Percentiles rank a stretch among this genome's conserved stretches.
Evolutionary conservation across 2,113 vertebrate genomes (phyloP).

Genomic region (Antennarius striatus): DNA sequence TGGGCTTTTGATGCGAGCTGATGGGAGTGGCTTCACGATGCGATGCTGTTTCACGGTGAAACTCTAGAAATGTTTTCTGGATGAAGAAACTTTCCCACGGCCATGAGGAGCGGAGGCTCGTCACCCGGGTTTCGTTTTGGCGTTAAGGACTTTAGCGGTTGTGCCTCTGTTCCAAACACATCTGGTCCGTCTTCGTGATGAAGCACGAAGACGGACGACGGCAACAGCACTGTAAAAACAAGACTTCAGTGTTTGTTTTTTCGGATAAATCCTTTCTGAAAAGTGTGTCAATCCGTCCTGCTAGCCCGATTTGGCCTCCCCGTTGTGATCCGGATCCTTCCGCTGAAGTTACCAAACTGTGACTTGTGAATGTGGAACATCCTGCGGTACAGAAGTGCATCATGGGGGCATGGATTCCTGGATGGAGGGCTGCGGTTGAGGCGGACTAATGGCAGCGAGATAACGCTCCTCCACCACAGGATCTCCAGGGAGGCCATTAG

Average conservation of each 20-base stretch:
- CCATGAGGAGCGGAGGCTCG: too few relatives aligned
- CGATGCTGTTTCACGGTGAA: too few relatives aligned
- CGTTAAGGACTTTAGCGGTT: too few relatives aligned
- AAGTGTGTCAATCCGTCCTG: constrained; percentile 38
- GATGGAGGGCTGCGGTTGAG: constrained; percentile 18
- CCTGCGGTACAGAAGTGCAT: neutral
- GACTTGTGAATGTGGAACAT: constrained; percentile 2
- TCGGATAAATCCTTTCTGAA: constrained; percentile 19
- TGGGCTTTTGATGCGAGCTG: too few relatives aligned
- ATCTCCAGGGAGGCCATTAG: constrained; percentile 53
- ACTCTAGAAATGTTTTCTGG: too few relatives aligned
- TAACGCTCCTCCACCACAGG: constrained; percentile 2
- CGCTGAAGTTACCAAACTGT: constrained; percentile 11
- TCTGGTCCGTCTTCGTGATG: too few relatives aligned
- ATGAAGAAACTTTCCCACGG: too few relatives aligned
- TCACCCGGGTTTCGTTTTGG: too few relatives aligned
- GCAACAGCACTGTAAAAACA: too few relatives aligned
- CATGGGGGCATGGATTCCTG: neutral
- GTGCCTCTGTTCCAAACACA: neutral
- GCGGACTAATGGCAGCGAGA: constrained; percentile 39
- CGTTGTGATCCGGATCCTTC: neutral
- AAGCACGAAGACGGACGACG: too few relatives aligned
- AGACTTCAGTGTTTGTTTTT: constrained; percentile 13
- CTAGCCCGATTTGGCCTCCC: constrained; percentile 11
- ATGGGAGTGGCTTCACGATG: too few relatives aligned